These are phyloP conservation scores for Balearica regulorum DNA, from an alignment of 2,797 vertebrate genomes.

Conservation along the genomic window DNA sequence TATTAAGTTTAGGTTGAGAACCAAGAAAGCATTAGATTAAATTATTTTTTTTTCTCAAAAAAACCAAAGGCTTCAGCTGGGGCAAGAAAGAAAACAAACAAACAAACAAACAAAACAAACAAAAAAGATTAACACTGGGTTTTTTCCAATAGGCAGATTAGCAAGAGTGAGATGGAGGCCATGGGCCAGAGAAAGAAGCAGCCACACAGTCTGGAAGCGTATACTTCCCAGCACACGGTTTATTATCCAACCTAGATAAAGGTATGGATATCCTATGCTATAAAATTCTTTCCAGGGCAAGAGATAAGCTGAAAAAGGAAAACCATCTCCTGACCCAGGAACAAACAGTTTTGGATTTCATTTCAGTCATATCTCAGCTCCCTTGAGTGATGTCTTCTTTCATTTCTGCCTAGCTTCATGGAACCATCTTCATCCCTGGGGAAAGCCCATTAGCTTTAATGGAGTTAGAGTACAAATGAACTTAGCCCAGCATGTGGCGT, in stretches of 20 bases:
- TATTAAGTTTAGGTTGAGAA: not conserved
- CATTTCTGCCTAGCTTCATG: not conserved
- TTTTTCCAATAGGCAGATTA: not conserved
- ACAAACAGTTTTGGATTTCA: not conserved
- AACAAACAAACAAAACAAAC: not conserved
- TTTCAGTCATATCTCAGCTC: not conserved
- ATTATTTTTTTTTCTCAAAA: not conserved
- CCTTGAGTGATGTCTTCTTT: not conserved
- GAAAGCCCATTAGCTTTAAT: conserved; percentile 34
- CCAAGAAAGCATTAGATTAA: not conserved
- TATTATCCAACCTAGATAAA: not conserved
- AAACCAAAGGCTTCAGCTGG: not conserved
- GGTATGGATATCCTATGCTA: not conserved
- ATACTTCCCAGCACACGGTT: not conserved
- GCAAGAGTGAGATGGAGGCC: not conserved
- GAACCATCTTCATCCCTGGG: not conserved
- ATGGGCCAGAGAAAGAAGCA: not conserved
- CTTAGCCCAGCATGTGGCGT: conserved; percentile 16
- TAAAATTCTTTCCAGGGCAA: not conserved
- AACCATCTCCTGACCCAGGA: not conserved
- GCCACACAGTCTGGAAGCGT: not conserved
- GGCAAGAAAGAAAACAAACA: not conserved
- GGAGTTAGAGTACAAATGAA: conserved; percentile 9
- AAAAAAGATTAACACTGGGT: not conserved
- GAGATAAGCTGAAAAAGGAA: not conserved